These are phyloP conservation scores for Plutomurus gul DNA, from an alignment of 1,140 invertebrate species.

Conservation along the genomic window DNA sequence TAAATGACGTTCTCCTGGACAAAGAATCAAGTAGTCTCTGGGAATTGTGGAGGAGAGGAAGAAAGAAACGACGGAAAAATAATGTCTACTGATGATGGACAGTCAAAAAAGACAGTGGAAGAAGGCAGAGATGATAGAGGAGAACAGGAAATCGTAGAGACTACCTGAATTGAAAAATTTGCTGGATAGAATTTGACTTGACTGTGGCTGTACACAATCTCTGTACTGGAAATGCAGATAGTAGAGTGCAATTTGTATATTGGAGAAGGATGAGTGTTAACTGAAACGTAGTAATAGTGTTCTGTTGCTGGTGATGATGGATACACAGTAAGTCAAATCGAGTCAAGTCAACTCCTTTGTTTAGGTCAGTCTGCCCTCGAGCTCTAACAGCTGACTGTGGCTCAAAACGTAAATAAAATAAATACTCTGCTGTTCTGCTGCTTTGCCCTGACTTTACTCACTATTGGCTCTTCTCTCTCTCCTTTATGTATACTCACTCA, in stretches of 20 bases:
- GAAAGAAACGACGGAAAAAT: too few relatives aligned
- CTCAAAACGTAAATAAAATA: constrained; percentile 30
- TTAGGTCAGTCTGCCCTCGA: constrained; percentile 27
- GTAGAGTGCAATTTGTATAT: not conserved
- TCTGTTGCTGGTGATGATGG: not conserved
- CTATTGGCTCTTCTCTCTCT: too few relatives aligned
- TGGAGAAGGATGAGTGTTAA: not conserved
- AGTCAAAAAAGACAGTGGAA: not conserved
- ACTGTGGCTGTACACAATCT: not conserved
- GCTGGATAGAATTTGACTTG: not conserved
- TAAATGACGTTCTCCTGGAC: too few relatives aligned
- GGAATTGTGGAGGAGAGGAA: too few relatives aligned
- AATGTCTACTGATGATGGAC: too few relatives aligned
- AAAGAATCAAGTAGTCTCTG: too few relatives aligned
- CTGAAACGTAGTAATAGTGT: constrained; percentile 13
- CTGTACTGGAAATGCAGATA: too few relatives aligned
- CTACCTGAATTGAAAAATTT: constrained; percentile 2
- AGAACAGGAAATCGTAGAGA: constrained; percentile 23
- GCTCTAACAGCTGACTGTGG: constrained; percentile 21
- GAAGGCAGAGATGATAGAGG: not conserved
- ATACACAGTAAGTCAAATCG: constrained; percentile 2
- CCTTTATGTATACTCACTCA: not conserved
- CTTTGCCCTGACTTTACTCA: not conserved
- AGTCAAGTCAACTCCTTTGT: constrained; percentile 26
- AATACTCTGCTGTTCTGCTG: constrained; percentile 1